phyloP scores from a whole-genome alignment of 2,888 invertebrate genomes.

The Aquatica leii region DNA sequence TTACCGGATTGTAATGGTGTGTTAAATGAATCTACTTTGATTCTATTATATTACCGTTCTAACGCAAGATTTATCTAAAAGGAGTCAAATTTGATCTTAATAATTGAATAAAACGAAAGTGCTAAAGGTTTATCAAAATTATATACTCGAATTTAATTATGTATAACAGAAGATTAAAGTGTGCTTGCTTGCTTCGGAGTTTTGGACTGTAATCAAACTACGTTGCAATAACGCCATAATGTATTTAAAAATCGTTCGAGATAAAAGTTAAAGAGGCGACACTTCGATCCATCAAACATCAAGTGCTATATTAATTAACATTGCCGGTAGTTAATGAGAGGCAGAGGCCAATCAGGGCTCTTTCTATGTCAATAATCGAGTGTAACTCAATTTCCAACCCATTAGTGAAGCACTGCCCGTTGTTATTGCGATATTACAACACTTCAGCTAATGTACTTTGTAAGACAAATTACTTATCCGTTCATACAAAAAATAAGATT shows the following conservation, averaged over 20 bases:
- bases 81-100: constrained; percentile 19
- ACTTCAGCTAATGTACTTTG: constrained; percentile 20
- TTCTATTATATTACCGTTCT: constrained; percentile 22
- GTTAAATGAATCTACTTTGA: constrained; percentile 20
- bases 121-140: constrained; percentile 17
- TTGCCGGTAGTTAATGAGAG: constrained; percentile 41
- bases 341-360: constrained; percentile 43
- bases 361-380: constrained; percentile 45
- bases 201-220: no score
- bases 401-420: constrained; percentile 39
- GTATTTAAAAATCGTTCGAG: no score
- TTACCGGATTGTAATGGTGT: constrained; percentile 26
- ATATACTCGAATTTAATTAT: constrained; percentile 16
- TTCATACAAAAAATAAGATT: no score
- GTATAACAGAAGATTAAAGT: no score
- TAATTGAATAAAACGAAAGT: constrained; percentile 25
- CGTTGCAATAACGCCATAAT: no score
- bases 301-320: constrained; percentile 41
- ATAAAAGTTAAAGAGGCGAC: constrained; percentile 15
- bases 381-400: constrained; percentile 44
- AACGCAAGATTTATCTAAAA: constrained; percentile 16
- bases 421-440: constrained; percentile 31
- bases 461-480: constrained; percentile 25
- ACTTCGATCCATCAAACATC: constrained; percentile 32
- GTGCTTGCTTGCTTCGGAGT: no score